Conservation (phyloP, 2,888 invertebrate species). For the Leptarthrus brevirostris region DNA sequence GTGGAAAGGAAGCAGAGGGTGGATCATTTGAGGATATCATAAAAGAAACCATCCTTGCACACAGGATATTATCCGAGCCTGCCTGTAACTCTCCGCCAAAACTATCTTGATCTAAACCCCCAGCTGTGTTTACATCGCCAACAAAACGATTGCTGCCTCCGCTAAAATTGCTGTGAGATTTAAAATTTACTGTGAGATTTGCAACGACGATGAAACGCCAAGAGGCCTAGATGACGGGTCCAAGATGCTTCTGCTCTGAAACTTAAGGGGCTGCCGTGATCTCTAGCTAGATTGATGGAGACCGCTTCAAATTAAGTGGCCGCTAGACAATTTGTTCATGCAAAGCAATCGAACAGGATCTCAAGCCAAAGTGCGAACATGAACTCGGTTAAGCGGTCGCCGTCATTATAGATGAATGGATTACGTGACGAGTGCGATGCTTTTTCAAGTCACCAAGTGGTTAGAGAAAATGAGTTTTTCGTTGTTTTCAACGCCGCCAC, state of each 20-base stretch:
- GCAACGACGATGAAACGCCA: not conserved
- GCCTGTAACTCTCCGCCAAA: not conserved
- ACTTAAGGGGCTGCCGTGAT: not conserved
- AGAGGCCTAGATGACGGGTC: not conserved
- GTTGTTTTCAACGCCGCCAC: not conserved
- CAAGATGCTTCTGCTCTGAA: constrained; percentile 10
- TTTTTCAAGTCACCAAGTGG: not conserved
- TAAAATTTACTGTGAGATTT: constrained; percentile 10
- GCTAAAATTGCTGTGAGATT: constrained; percentile 9
- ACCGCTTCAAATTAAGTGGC: constrained; percentile 39
- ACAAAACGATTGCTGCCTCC: constrained; percentile 10
- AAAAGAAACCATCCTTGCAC: not conserved
- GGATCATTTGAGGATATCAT: constrained; percentile 3
- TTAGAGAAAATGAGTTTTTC: not conserved
- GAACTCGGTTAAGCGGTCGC: constrained; percentile 26
- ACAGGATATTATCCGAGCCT: not conserved
- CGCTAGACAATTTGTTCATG: constrained; percentile 46
- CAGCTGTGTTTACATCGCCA: constrained; percentile 34
- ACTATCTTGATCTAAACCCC: constrained; percentile 13
- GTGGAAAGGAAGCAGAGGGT: not conserved
- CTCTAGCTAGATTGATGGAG: constrained; percentile 28
- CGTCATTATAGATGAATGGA: constrained; percentile 43
- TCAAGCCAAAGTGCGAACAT: constrained; percentile 39
- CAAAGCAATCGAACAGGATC: constrained; percentile 43
- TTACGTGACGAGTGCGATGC: constrained; percentile 18